Conservation (phyloP, 2,888 invertebrate genomes). For the Suillia variegata region DNA sequence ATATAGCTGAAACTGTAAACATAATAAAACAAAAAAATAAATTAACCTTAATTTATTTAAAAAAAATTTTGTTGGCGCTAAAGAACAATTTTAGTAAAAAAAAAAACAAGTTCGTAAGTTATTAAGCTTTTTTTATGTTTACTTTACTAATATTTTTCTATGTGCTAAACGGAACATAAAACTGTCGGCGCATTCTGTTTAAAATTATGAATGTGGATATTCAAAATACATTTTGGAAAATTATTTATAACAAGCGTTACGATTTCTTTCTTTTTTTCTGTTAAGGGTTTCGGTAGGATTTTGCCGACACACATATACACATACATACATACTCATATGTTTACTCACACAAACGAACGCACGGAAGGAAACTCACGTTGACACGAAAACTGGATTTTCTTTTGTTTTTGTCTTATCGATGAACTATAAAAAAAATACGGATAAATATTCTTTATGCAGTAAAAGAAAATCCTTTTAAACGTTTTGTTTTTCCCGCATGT, state of each 20-base stretch:
- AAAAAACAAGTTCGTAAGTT: too few relatives aligned
- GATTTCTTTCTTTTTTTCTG: not conserved
- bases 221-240: slow-evolving; percentile 1
- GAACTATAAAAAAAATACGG: slow-evolving; percentile 29
- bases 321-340: slow-evolving; percentile 5
- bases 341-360: not conserved
- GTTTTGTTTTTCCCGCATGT: slow-evolving; percentile 41
- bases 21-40: too few relatives aligned
- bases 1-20: too few relatives aligned
- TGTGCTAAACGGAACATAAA: not conserved
- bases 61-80: too few relatives aligned
- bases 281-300: not conserved
- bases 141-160: not conserved
- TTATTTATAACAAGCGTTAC: slow-evolving; percentile 6
- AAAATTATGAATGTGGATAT: slow-evolving; percentile 12
- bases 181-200: slow-evolving; percentile 4
- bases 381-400: slow-evolving; percentile 24
- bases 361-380: not conserved
- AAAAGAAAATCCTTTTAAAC: slow-evolving; percentile 26
- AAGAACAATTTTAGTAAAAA: too few relatives aligned
- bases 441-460: too few relatives aligned
- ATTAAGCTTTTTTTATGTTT: not conserved
- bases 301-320: not conserved
- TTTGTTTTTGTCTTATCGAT: slow-evolving; percentile 12
- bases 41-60: too few relatives aligned